phyloP scores from a whole-genome alignment of 2,888 invertebrate genomes.

The Pherbina coryleti region DNA sequence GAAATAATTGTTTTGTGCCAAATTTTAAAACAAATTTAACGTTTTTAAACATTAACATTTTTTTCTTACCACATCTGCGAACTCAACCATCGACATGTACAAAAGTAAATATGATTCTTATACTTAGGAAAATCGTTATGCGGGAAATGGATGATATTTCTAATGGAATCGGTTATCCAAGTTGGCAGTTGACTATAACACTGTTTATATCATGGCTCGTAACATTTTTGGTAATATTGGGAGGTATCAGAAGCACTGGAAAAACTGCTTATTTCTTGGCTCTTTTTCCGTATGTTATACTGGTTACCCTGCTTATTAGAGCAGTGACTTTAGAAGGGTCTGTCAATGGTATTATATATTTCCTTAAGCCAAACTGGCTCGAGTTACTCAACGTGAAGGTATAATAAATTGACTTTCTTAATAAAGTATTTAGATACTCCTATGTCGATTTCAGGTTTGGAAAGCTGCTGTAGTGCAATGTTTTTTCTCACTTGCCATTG shows the following conservation, averaged over 20 bases:
- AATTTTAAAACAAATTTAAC: too few relatives aligned
- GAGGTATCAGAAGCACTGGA: constrained; percentile 80
- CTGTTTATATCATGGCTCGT: constrained; percentile 76
- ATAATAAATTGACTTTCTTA: constrained; percentile 49
- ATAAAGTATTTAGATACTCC: background rate
- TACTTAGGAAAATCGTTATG: constrained; percentile 36
- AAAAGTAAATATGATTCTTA: background rate
- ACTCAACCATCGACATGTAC: too few relatives aligned
- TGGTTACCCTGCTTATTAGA: constrained; percentile 79
- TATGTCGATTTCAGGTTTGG: constrained; percentile 74
- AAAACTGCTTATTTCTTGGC: constrained; percentile 88
- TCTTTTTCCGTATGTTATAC: constrained; percentile 82
- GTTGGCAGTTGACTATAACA: constrained; percentile 77
- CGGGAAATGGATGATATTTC: constrained; percentile 36
- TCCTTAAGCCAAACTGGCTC: constrained; percentile 81
- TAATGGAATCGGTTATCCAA: constrained; percentile 70
- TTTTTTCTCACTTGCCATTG: constrained; percentile 82
- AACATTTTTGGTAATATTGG: constrained; percentile 76
- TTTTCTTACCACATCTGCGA: too few relatives aligned
- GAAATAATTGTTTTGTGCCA: too few relatives aligned
- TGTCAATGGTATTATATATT: constrained; percentile 78
- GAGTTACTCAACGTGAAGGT: constrained; percentile 79
- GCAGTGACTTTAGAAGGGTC: constrained; percentile 77
- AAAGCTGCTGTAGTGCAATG: constrained; percentile 83
- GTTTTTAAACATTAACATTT: too few relatives aligned